Evolutionary conservation across 2,113 vertebrate genomes (phyloP), one percentile per base, ranked within the genome.

Genomic region (Mormyrus iriodes): DNA sequence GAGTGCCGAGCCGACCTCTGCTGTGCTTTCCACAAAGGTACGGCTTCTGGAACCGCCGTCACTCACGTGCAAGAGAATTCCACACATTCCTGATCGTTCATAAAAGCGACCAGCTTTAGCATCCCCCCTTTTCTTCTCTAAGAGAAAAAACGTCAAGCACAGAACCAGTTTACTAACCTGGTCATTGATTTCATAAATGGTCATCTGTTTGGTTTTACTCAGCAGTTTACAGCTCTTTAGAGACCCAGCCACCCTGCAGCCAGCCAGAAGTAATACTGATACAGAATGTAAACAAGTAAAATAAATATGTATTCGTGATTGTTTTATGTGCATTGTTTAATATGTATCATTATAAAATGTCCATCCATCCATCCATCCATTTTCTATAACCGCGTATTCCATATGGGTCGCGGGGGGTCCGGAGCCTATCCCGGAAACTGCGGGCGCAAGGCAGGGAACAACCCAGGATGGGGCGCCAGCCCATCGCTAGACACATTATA

Each of bases 1-100:
- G 96, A 98, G 92, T 99, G 98, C 94, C 95, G 90, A 88, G 91
- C 94, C 0, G 96, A 97, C 0, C 95, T 95, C 13, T 99, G 98
- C 95, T 99, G 98, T 88, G 96, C 97, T 76, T 95, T 98, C 76
- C 97, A 97, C 90, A 96, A 94, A 95, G 96, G 98, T 99, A 93
- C 73, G 24, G 49, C 35, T 53, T 19, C 51, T 2, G 19, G 27
- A n/a, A 3, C 2, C 1, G 12, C 79, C 46, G 49, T 9, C n/a
- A 27, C 35, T 12, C 13, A 15, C 6, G 35, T 39, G 73, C 73
- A 12, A 6, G 35, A 39, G 73, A 19, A 42, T 21, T 6, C 31
- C 35, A 19, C 73, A 42, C 31, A 3, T 79, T 79, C 73, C 73
- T 19, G 73, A 42, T 51, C 24, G 6, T 42, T 42, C 1, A 31